A percentile compares a stretch with the other conserved stretches of the same genome.
phyloP scores from a whole-genome alignment of 2,113 vertebrate species.

The Coptodon bakossiorum region DNA sequence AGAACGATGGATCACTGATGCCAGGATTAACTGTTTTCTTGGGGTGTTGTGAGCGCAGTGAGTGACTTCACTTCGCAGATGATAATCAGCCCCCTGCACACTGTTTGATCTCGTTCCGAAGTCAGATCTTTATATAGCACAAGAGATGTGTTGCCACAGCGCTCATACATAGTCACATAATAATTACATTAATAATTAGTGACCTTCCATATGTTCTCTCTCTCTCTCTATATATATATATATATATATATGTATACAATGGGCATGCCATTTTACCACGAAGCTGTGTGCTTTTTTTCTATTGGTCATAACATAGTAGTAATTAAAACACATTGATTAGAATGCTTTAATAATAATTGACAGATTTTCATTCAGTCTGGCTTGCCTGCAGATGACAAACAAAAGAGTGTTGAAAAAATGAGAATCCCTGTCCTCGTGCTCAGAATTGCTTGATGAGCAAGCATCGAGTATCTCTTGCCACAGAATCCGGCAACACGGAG shows the following conservation, averaged over 20 bases:
- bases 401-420: neutral
- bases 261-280: neutral
- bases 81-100: neutral
- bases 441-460: neutral
- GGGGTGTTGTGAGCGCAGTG: neutral
- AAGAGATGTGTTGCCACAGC: neutral
- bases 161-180: neutral
- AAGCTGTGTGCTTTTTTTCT: neutral
- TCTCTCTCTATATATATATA: fast-evolving
- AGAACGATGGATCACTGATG: neutral
- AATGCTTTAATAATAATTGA: neutral
- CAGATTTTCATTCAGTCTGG: neutral
- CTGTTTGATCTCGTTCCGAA: neutral
- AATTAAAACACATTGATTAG: neutral
- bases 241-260: fast-evolving
- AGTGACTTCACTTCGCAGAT: neutral
- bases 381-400: neutral
- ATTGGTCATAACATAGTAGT: neutral
- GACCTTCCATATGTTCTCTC: neutral
- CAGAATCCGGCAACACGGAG: neutral
- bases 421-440: neutral
- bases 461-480: neutral
- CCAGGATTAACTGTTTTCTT: neutral
- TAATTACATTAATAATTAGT: neutral
- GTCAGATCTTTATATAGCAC: neutral